A percentile compares a stretch with the other conserved stretches of the same genome.
These are phyloP conservation scores for Harpalus rufipes DNA, from an alignment of 2,888 invertebrate species.

Conservation along the genomic window DNA sequence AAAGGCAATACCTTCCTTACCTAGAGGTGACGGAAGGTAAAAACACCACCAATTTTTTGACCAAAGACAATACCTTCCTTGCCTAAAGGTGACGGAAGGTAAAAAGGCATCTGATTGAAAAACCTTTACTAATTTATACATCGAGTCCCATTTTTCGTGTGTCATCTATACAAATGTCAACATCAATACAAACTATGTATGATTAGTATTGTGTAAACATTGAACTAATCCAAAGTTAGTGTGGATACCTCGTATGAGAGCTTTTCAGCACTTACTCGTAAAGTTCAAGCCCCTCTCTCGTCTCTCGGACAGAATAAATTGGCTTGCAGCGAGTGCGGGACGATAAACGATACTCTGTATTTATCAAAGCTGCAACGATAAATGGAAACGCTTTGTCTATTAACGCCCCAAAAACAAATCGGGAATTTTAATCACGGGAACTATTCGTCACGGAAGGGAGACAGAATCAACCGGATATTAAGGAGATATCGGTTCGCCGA, in stretches of 20 bases:
- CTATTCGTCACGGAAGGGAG: conserved; percentile 12
- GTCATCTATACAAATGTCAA: neutral
- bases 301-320: conserved; percentile 14
- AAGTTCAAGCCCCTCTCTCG: neutral
- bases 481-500: neutral
- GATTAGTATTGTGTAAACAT: neutral
- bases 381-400: conserved; percentile 47
- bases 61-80: too few species aligned
- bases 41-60: too few species aligned
- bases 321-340: neutral
- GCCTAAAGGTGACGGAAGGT: too few species aligned
- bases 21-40: too few species aligned
- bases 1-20: too few species aligned
- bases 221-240: neutral
- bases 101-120: too few species aligned
- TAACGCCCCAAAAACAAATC: conserved; percentile 48
- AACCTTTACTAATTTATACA: neutral
- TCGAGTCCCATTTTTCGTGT: neutral
- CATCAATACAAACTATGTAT: neutral
- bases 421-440: conserved; percentile 44
- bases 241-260: neutral
- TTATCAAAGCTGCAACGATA: conserved; percentile 36
- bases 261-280: neutral
- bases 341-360: conserved; percentile 40
- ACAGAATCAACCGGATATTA: conserved; percentile 33